Evolutionary conservation across 2,113 vertebrate species (phyloP).

Genomic region (Dermatemys mawii): DNA sequence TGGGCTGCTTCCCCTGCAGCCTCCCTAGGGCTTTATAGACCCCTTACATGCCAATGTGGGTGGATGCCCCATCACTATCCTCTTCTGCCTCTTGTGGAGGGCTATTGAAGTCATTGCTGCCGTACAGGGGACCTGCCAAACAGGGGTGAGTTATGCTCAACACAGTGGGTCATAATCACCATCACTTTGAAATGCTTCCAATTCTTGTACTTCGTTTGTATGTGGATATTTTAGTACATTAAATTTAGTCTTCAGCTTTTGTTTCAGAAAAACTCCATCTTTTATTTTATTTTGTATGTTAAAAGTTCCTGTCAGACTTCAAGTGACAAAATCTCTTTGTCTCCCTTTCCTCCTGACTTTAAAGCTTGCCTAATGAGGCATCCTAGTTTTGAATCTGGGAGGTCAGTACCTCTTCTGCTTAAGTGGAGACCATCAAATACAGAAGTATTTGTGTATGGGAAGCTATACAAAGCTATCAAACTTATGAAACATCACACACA

Average conservation of each 20-base stretch:
- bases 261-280: not conserved
- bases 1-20: too few relatives aligned
- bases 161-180: not conserved
- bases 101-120: not conserved
- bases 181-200: not conserved
- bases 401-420: not conserved
- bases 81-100: not conserved
- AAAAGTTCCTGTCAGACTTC: not conserved
- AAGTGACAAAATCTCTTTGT: not conserved
- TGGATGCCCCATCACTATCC: too few relatives aligned
- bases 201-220: not conserved
- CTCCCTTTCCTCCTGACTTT: not conserved
- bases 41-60: too few relatives aligned
- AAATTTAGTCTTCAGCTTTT: not conserved
- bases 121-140: accelerated
- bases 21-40: too few relatives aligned
- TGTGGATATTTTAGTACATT: not conserved
- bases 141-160: not conserved
- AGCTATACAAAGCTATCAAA: not conserved
- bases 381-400: not conserved
- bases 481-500: not conserved
- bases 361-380: not conserved
- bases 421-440: too few relatives aligned
- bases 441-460: not conserved
- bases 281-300: not conserved